Evolutionary conservation across 2,888 invertebrate species (phyloP), one percentile per base, ranked within the genome.

Genomic region (Epirrhoe tristata): DNA sequence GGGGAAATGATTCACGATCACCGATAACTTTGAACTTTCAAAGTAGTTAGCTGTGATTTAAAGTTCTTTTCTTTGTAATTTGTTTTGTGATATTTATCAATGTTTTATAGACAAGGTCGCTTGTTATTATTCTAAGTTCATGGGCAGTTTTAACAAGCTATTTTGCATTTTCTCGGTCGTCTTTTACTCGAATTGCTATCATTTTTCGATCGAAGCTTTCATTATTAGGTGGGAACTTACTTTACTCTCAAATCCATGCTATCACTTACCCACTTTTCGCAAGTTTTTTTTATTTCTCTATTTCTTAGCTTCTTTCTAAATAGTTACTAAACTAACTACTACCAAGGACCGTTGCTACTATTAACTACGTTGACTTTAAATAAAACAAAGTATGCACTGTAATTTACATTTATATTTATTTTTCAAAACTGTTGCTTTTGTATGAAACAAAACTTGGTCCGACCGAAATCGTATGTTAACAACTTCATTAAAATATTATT

Each of bases 351-450:
- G 24, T 24, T 24, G 24, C 24, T 24, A 24, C 24, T 24, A 24
- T 24, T 24, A 3, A 43, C 12, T 39, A 39, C 7, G 10, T 8
- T 46, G 46, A 4, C 7, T 48, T 16, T 14, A 46, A 86, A 83
- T 85, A 72, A 91, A 90, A 91, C 82, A 76, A 83, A 58, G 58
- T 10, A 12, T 46, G 48, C 74, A 67, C 75, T 84, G 79, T 90
- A 88, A 88, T 91, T 90, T 90, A 93, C 91, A 90, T 90, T 43
- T 88, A 88, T 86, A 89, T 91, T 90, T 88, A 86, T 74, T 86
- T 87, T 86, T 78, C 85, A 85, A 91, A 90, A 88, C 86, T 89
- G 89, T 83, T 84, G 82, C 81, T 84, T 89, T 86, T 83, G 86
- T 84, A 84, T 78, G 81, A 90, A 92, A 91, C 81, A 81, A 87